phyloP scores from a whole-genome alignment of 2,888 invertebrate species.

The Raillietiella orientalis region DNA sequence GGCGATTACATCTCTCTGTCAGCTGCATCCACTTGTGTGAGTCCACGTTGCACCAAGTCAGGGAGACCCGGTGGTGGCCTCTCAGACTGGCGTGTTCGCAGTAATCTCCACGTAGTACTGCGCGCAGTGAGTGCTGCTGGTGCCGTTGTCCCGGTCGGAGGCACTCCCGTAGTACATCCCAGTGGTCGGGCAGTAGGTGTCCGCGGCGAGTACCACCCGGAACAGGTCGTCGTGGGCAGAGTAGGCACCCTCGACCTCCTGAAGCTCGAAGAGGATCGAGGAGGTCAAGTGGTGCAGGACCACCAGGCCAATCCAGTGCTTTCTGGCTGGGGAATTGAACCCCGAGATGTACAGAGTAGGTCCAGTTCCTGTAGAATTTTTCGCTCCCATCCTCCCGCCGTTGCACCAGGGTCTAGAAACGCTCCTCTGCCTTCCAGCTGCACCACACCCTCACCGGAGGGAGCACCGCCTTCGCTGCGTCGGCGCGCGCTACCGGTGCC shows the following conservation, averaged over 20 bases:
- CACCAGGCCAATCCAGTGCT: slow-evolving; percentile 68
- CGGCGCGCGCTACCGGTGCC: slow-evolving; percentile 4
- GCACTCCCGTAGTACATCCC: slow-evolving; percentile 50
- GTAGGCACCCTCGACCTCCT: slow-evolving; percentile 36
- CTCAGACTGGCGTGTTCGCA: slow-evolving; percentile 82
- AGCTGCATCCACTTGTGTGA: too few species aligned
- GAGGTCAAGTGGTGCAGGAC: slow-evolving; percentile 40
- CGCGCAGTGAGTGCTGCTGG: too few species aligned
- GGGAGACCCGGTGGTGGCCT: slow-evolving; percentile 53
- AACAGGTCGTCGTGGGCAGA: slow-evolving; percentile 49
- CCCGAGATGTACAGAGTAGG: slow-evolving; percentile 44
- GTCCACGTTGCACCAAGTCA: too few species aligned
- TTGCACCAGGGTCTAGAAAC: slow-evolving; percentile 42
- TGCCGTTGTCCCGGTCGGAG: slow-evolving; percentile 63
- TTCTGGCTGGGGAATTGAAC: slow-evolving; percentile 39
- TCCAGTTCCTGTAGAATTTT: slow-evolving; percentile 53
- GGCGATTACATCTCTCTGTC: too few species aligned
- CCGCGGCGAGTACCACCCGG: slow-evolving; percentile 25
- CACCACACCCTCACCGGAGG: slow-evolving; percentile 43
- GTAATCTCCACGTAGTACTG: slow-evolving; percentile 89
- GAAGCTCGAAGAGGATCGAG: slow-evolving; percentile 37
- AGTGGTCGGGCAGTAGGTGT: slow-evolving; percentile 37
- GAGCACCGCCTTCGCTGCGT: too few species aligned
- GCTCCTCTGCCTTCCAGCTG: slow-evolving; percentile 15
- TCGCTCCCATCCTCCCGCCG: slow-evolving; percentile 49